Conservation (phyloP, 2,113 vertebrate species). For the Oncorhynchus gorbuscha region DNA sequence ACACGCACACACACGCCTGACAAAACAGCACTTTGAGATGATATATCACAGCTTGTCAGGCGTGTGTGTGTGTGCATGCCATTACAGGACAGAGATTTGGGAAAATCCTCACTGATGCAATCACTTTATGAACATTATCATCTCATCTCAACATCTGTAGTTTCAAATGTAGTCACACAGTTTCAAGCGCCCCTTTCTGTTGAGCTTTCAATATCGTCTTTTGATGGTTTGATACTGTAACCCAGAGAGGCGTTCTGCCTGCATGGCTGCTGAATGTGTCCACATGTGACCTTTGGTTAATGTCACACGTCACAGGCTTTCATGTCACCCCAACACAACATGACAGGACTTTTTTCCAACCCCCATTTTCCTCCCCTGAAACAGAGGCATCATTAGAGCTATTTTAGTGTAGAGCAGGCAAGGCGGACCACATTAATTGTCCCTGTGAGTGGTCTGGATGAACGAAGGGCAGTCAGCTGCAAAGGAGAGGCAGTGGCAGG, state of each 20-base stretch:
- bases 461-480: constrained; percentile 25
- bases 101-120: too few species aligned
- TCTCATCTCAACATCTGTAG: too few species aligned
- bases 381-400: constrained; percentile 50
- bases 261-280: constrained; percentile 56
- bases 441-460: constrained; percentile 21
- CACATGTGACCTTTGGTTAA: constrained; percentile 78
- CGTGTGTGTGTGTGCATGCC: constrained; percentile 11
- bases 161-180: too few species aligned
- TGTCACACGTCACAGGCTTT: constrained; percentile 74
- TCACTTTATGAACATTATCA: too few species aligned
- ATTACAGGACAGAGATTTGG: too few species aligned
- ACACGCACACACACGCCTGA: too few species aligned
- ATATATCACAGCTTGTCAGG: too few species aligned
- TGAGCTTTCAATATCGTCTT: too few species aligned
- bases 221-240: constrained; percentile 28
- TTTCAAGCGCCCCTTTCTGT: neutral
- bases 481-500: neutral
- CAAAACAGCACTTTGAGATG: too few species aligned
- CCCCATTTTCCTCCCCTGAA: constrained; percentile 41
- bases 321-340: constrained; percentile 67
- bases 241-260: constrained; percentile 40
- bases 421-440: constrained; percentile 45
- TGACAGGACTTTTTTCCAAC: constrained; percentile 55
- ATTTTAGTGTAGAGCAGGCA: constrained; percentile 30